phyloP scores from a whole-genome alignment of 2,888 invertebrate genomes.

The Tinea trinotella region DNA sequence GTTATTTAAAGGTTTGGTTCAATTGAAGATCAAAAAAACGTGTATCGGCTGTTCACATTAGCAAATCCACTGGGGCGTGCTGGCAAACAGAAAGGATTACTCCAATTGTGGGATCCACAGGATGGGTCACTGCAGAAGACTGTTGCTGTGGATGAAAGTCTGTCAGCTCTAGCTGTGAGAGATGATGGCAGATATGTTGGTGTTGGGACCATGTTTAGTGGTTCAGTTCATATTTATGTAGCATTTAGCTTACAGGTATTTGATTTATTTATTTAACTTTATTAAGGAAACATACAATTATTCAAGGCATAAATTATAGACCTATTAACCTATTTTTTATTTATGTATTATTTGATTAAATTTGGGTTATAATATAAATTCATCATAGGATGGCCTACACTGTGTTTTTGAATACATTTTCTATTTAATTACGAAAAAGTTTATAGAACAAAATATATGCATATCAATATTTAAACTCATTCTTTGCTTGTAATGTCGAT shows the following conservation, averaged over 20 bases:
- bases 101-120: constrained; percentile 84
- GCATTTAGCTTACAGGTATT: constrained; percentile 91
- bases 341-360: no score
- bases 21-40: constrained; percentile 77
- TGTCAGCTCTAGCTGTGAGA: constrained; percentile 88
- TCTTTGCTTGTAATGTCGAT: no score
- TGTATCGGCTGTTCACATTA: constrained; percentile 81
- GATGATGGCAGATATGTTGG: constrained; percentile 95
- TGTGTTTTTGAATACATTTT: no score
- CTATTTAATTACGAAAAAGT: no score
- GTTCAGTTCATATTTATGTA: constrained; percentile 90
- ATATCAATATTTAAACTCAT: no score
- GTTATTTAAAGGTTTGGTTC: constrained; percentile 77
- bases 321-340: no score
- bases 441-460: no score
- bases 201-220: constrained; percentile 94
- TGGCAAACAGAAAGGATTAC: constrained; percentile 79
- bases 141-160: constrained; percentile 78
- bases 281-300: no score
- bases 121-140: constrained; percentile 71
- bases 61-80: constrained; percentile 84
- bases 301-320: no score
- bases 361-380: no score
- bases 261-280: no score
- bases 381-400: no score